Evolutionary conservation across 2,888 invertebrate species (phyloP).

Genomic region (Drosophila phalerata): DNA sequence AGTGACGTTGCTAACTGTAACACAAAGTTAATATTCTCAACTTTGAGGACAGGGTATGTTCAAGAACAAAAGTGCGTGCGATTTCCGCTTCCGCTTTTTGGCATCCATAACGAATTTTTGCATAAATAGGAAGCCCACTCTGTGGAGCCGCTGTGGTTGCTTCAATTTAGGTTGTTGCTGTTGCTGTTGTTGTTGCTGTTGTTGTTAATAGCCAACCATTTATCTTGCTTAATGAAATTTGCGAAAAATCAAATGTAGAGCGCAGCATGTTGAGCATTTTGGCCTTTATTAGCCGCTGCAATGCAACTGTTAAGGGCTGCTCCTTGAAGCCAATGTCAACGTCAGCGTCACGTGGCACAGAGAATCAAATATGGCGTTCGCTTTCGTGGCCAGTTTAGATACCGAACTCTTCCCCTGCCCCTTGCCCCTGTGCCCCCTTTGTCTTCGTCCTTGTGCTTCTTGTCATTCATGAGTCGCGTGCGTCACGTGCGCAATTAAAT

Average conservation of each 20-base stretch:
- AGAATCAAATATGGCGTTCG: slow-evolving; percentile 9
- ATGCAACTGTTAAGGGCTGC: slow-evolving; percentile 49
- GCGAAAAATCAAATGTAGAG: slow-evolving; percentile 68
- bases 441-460: slow-evolving; percentile 1
- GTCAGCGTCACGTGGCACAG: slow-evolving; percentile 66
- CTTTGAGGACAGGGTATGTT: slow-evolving; percentile 1
- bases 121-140: slow-evolving; percentile 68
- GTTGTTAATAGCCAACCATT: slow-evolving; percentile 83
- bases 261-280: slow-evolving; percentile 36
- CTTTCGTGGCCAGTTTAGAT: slow-evolving; percentile 12
- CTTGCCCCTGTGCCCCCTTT: background rate
- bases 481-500: slow-evolving; percentile 84
- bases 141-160: slow-evolving; percentile 18
- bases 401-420: background rate
- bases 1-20: background rate
- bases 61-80: slow-evolving; percentile 50
- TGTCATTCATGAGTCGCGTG: slow-evolving; percentile 55
- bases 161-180: slow-evolving; percentile 24
- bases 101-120: slow-evolving; percentile 78
- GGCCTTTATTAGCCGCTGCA: slow-evolving; percentile 59
- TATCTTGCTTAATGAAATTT: slow-evolving; percentile 85
- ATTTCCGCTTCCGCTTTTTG: slow-evolving; percentile 53
- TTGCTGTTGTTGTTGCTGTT: slow-evolving; percentile 46
- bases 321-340: slow-evolving; percentile 32
- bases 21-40: background rate